Conservation (phyloP, 37 sponge, comb jelly and placozoan species). For the Aphrocallistes beatrix region DNA sequence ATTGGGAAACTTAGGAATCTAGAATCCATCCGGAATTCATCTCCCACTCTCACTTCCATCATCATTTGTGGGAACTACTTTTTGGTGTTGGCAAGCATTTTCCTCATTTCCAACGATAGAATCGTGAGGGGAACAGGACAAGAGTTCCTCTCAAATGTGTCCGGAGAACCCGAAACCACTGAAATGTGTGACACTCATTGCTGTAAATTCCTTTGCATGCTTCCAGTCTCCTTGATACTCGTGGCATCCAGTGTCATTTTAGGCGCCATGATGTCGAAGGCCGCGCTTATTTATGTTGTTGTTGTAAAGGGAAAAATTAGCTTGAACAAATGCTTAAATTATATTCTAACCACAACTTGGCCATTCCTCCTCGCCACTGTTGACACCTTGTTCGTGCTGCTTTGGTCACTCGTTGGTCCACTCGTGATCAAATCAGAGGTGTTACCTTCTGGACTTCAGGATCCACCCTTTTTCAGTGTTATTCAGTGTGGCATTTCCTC, state of each 20-base stretch:
- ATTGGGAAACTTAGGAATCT: neutral
- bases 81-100: neutral
- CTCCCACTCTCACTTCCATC: neutral
- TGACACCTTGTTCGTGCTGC: neutral
- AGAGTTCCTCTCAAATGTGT: neutral
- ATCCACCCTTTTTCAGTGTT: neutral
- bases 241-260: neutral
- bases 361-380: neutral
- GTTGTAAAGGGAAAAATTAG: neutral
- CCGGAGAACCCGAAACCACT: neutral
- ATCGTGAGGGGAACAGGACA: neutral
- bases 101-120: neutral
- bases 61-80: neutral
- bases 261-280: neutral
- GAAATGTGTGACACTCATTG: neutral
- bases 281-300: neutral
- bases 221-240: neutral
- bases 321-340: neutral
- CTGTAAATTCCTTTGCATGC: neutral
- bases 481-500: neutral
- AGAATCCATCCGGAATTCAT: neutral
- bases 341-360: neutral
- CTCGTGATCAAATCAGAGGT: neutral
- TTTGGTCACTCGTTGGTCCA: neutral
- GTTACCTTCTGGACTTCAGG: neutral